Evolutionary conservation across 2,113 vertebrate genomes (phyloP), one percentile per base, ranked within the genome.

Genomic region (Columba janthina): DNA sequence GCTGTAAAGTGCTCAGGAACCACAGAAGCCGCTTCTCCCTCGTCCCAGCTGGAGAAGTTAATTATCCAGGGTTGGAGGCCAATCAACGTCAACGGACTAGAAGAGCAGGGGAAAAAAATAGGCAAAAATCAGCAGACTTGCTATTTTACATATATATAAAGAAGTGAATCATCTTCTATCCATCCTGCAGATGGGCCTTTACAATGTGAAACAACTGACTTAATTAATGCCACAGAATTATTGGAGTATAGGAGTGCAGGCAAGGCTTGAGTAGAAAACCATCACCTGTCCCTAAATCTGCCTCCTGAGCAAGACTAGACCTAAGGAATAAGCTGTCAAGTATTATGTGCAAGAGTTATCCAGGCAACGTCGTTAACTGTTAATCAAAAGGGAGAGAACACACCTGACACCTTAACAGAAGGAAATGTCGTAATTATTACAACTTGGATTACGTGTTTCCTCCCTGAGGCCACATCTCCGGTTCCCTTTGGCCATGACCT

Each of bases 21-120:
- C 85, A 71, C 12, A 5, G 44, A 9, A 40, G 76, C 54, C 54
- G 72, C 69, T 91, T 54, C 40, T 82, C 96, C 48, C 19, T 81
- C 15, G 7, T 97, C 69, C 74, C 80, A 36, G 2, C 70, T 90
- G 86, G 91, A 79, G 57, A 44, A 84, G 69, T 74, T 97, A 99
- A 88, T 99, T 98, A 32, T 98, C 98, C 83, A 99, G 94, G 64
- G 97, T 78, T 40, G 99, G 99, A 40, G 99, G 99, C 99, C 99
- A 99, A 97, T 99, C 99, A 92, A 99, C 98, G 16, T 99, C 99
- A 42, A 99, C 99, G 54, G 99, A 99, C 99, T 99, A 94, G 34
- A 95, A 87, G 42, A 79, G 32, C 57, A 38, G 51, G 38, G 3
- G 40, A 69, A 53, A 60, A 70, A 51, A 60, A 60, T 85, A 73